Base-by-base conservation (phyloP, 2,113 vertebrate genomes). In the Zootoca vivipara region DNA sequence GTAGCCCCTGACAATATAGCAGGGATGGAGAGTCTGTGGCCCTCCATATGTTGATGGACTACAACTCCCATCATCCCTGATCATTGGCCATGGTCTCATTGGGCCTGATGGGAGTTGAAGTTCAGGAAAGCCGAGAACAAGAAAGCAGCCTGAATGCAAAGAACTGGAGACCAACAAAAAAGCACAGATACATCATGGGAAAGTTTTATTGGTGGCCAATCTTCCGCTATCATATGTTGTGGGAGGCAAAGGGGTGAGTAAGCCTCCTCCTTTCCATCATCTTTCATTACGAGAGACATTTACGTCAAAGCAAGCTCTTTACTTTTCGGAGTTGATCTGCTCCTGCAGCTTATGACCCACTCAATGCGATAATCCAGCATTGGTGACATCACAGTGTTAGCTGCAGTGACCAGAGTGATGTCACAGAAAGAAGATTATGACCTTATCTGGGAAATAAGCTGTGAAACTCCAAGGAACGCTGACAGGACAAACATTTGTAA, bases 321-420 rank as follows among this genome's bases (percentile, higher is more conserved):
- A 78, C 92, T 92, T 87, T 90, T 89, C 0, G 1, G 84, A 77
- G 82, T 70, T 40, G 87, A 92, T 90, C 90, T 93, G 83, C 18
- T 89, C 78, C 56, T 56, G 42, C 69, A 75, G 91, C 74, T 93
- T 91, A 90, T 24, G 58, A 24, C 64, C 22, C 42, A 26, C 62
- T 79, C 86, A 82, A 64, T 67, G 74, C 90, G 52, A 30, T 91
- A 94, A 94, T 92, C 95, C 52, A 56, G 40, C 78, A 42, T 35
- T 78, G 87, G 82, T 93, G 93, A 95, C 92, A 93, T 93, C 92
- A 93, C 84, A 93, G 89, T 74, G 86, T 18, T 20, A 30, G 84
- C 28, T 35, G 24, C 0, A 0, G 85, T 72, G 0, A 22, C 84
- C 90, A 83, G 40, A 80, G 82, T 94, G 94, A 95, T 89, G 90